Evolutionary conservation across 1,140 invertebrate species (phyloP).

Genomic region (Lasioglossum albipes): DNA sequence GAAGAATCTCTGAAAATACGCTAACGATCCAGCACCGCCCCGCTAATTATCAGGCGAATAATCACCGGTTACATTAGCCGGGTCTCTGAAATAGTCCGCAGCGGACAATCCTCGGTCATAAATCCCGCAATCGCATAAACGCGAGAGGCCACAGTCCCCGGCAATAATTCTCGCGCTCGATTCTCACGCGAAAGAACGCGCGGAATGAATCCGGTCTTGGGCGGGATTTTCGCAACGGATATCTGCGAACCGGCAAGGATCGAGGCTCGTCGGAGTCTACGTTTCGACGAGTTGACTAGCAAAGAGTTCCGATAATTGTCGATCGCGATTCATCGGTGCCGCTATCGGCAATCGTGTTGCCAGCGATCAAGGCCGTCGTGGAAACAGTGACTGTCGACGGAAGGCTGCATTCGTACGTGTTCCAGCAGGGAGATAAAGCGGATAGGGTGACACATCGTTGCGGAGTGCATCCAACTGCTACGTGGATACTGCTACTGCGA

Average conservation of each 20-base stretch:
- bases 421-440: slow-evolving; percentile 22
- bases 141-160: no score
- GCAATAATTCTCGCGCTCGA: no score
- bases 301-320: not conserved
- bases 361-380: slow-evolving; percentile 11
- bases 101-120: no score
- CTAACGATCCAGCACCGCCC: no score
- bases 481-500: slow-evolving; percentile 26
- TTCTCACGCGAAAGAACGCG: no score
- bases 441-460: slow-evolving; percentile 24
- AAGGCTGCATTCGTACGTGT: slow-evolving; percentile 2
- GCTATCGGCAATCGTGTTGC: not conserved
- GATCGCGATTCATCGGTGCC: not conserved
- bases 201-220: no score
- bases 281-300: not conserved
- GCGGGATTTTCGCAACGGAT: no score
- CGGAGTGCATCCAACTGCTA: slow-evolving; percentile 25
- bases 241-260: not conserved
- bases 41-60: no score
- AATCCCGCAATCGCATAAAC: no score
- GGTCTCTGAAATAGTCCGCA: no score
- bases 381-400: not conserved
- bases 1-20: no score
- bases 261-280: not conserved
- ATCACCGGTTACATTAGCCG: no score